phyloP scores from a whole-genome alignment of 2,888 invertebrate species.

The Myathropa florea region DNA sequence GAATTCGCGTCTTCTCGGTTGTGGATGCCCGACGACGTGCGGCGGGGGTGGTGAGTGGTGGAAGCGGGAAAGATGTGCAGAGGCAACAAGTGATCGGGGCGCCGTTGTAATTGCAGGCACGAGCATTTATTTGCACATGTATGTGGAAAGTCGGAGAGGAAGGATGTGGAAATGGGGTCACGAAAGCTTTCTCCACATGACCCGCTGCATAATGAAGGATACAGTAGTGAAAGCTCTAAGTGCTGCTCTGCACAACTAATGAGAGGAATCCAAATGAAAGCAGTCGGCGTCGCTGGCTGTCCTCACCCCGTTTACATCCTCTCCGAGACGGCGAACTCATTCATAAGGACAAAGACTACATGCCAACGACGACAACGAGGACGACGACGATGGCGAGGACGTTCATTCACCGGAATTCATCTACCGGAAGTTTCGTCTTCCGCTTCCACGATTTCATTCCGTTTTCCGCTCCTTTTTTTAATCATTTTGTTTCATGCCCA shows the following conservation, averaged over 20 bases:
- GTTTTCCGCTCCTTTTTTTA: conserved; percentile 31
- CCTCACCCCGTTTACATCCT: conserved; percentile 8
- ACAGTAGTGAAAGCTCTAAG: conserved; percentile 41
- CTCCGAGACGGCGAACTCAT: conserved; percentile 6
- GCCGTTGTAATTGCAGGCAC: conserved; percentile 9
- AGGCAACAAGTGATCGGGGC: conserved; percentile 60
- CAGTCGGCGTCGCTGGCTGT: neutral
- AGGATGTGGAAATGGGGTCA: conserved; percentile 39
- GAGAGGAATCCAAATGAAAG: conserved; percentile 61
- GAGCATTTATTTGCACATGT: conserved; percentile 14
- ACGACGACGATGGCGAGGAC: conserved; percentile 27
- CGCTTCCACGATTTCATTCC: conserved; percentile 21
- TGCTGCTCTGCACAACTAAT: conserved; percentile 58
- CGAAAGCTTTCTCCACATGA: conserved; percentile 21
- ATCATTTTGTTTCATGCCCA: conserved; percentile 65
- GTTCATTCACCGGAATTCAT: conserved; percentile 62
- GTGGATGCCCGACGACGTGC: neutral
- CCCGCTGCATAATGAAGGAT: conserved; percentile 21
- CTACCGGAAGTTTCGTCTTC: conserved; percentile 63
- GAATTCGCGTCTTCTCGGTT: conserved; percentile 1
- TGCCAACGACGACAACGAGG: conserved; percentile 18
- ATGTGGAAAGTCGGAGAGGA: neutral
- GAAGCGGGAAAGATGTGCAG: neutral
- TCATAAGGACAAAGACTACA: conserved; percentile 57
- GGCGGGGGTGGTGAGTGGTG: neutral